A percentile compares a stretch with the other conserved stretches of the same genome.
Evolutionary conservation across 2,888 invertebrate species (phyloP).

Genomic region (Onthophagus sagittarius): DNA sequence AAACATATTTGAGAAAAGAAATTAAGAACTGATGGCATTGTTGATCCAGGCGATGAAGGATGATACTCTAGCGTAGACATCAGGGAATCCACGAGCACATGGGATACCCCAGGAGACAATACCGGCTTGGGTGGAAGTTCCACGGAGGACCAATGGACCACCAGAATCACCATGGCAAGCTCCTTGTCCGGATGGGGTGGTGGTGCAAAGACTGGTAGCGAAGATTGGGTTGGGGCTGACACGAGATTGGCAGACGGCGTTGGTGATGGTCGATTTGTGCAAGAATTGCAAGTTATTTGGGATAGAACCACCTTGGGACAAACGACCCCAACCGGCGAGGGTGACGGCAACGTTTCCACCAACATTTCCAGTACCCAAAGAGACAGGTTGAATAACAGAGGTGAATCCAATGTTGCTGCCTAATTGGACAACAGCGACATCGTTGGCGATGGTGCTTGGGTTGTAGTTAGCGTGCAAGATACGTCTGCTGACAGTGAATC

Average conservation of each 20-base stretch:
- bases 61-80: conserved; percentile 53
- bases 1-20: too few species aligned
- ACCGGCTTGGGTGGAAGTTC: conserved; percentile 45
- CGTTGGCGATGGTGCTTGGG: conserved; percentile 28
- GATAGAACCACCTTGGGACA: conserved; percentile 52
- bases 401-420: conserved; percentile 20
- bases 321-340: conserved; percentile 28
- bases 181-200: conserved; percentile 57
- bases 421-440: conserved; percentile 29
- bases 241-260: conserved; percentile 52
- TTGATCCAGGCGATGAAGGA: conserved; percentile 50
- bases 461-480: conserved; percentile 50
- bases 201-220: conserved; percentile 56
- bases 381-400: conserved; percentile 24
- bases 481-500: conserved; percentile 45
- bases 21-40: conserved; percentile 6
- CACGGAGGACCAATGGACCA: conserved; percentile 49
- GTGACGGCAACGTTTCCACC: conserved; percentile 17
- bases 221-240: conserved; percentile 45
- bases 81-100: conserved; percentile 54
- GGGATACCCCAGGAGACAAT: conserved; percentile 56
- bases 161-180: conserved; percentile 57
- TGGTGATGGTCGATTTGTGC: conserved; percentile 49
- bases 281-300: conserved; percentile 57
- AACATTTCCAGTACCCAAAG: conserved; percentile 14